Evolutionary conservation across 2,113 vertebrate genomes (phyloP).

Genomic region (Psephotus haematonotus): DNA sequence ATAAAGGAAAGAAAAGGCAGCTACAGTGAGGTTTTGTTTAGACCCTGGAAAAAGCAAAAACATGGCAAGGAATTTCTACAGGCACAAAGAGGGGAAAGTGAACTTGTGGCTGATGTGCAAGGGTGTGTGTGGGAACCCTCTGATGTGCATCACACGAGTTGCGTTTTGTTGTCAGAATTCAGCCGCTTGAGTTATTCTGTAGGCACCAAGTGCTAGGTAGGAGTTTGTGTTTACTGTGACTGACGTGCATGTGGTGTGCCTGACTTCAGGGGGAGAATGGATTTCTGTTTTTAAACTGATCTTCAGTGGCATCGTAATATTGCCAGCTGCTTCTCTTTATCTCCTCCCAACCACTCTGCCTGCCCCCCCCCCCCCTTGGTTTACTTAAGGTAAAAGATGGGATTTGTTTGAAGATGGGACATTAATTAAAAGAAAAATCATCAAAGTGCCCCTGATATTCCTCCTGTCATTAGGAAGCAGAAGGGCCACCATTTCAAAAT

Average conservation of each 20-base stretch:
- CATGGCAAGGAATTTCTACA: not conserved
- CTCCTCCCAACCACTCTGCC: not conserved
- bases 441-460: not conserved
- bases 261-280: not conserved
- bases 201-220: not conserved
- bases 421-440: not conserved
- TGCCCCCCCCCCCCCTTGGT: no score
- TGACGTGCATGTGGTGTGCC: not conserved
- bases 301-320: not conserved
- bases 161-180: not conserved
- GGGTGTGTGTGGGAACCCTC: not conserved
- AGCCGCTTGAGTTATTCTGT: not conserved
- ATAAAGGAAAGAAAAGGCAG: not conserved
- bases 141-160: not conserved
- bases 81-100: not conserved
- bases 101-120: not conserved
- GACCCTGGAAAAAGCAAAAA: not conserved
- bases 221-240: not conserved
- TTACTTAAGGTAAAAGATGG: not conserved
- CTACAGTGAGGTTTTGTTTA: not conserved
- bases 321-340: not conserved
- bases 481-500: slow-evolving; percentile 43
- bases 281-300: not conserved
- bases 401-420: not conserved
- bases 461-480: not conserved